Conservation (phyloP, 2,113 vertebrate species). For the Anhinga rufa region DNA sequence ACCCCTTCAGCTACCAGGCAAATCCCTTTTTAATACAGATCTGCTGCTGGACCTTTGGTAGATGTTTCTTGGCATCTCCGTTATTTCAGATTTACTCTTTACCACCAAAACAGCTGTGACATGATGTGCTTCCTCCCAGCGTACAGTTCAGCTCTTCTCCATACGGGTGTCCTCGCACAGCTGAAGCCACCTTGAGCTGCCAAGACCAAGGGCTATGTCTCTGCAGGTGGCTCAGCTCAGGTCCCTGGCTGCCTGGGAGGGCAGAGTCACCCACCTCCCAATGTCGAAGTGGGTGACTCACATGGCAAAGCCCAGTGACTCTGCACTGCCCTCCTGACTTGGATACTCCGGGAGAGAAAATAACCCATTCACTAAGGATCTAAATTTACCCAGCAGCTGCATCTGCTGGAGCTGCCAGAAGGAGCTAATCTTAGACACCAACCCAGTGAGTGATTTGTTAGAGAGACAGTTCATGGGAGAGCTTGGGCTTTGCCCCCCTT, state of each 20-base stretch:
- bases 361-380: conserved; percentile 37
- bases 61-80: background rate
- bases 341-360: background rate
- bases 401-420: conserved; percentile 46
- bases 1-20: background rate
- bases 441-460: background rate
- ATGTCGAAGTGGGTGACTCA: background rate
- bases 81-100: background rate
- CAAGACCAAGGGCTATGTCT: accelerated
- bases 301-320: background rate
- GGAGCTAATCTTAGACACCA: conserved; percentile 56
- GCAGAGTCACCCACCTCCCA: background rate
- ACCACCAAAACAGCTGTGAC: background rate
- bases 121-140: background rate
- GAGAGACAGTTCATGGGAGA: background rate
- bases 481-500: background rate
- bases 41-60: background rate
- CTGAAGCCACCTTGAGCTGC: background rate
- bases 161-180: accelerated
- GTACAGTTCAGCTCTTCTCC: background rate
- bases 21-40: background rate
- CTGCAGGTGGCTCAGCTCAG: background rate
- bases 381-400: conserved; percentile 77
- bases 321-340: background rate
- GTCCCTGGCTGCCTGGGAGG: background rate